phyloP scores from a whole-genome alignment of 2,113 vertebrate species.

The Calyptommatus sinebrachiatus region DNA sequence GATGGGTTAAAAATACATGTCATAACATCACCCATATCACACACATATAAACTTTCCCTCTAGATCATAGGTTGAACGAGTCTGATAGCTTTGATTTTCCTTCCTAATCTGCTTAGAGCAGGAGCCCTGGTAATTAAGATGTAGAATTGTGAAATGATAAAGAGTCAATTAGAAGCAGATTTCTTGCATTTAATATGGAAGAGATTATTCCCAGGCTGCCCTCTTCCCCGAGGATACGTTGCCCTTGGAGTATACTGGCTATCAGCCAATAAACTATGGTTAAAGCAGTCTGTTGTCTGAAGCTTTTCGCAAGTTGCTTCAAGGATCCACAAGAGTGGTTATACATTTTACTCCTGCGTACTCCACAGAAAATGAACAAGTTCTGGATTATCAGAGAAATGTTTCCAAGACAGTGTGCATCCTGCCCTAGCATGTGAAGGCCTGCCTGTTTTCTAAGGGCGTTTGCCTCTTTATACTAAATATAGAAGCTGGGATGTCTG shows the following conservation, averaged over 20 bases:
- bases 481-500: slow-evolving; percentile 4
- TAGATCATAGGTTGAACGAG: background rate
- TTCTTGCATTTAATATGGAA: background rate
- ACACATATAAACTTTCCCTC: background rate
- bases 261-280: background rate
- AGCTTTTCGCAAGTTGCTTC: background rate
- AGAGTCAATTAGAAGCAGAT: background rate
- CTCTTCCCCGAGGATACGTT: too few relatives aligned
- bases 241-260: background rate
- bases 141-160: background rate
- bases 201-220: background rate
- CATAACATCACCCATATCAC: background rate
- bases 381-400: background rate
- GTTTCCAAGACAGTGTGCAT: background rate
- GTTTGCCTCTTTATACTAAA: background rate
- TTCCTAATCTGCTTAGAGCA: background rate
- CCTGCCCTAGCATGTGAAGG: slow-evolving; percentile 7
- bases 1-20: too few relatives aligned
- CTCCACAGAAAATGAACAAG: background rate
- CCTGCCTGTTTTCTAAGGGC: background rate
- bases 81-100: background rate
- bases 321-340: background rate
- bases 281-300: background rate
- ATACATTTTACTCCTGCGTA: background rate
- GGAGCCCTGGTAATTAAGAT: background rate